Conservation (phyloP, 1,140 invertebrate species). For the Tribolium castaneum region DNA sequence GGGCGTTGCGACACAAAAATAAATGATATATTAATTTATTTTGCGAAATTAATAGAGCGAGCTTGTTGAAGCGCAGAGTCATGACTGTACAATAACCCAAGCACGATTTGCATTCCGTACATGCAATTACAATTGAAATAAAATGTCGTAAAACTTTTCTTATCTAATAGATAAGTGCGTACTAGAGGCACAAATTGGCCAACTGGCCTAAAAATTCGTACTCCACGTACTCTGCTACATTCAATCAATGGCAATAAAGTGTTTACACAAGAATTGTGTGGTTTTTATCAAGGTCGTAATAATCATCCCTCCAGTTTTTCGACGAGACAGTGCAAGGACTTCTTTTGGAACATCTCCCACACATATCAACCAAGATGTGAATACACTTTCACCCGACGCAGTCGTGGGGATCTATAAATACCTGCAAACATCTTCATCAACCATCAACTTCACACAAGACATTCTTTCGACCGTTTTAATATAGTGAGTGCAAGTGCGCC, state of each 20-base stretch:
- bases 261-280: slow-evolving; percentile 15
- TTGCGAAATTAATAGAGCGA: not conserved
- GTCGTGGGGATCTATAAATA: slow-evolving; percentile 51
- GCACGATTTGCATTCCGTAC: slow-evolving; percentile 1
- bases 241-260: not conserved
- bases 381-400: slow-evolving; percentile 50
- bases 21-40: not conserved
- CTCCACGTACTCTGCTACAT: not conserved
- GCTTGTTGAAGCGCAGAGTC: not conserved
- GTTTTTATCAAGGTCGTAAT: slow-evolving; percentile 44
- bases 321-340: slow-evolving; percentile 33
- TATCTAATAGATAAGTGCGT: slow-evolving; percentile 18
- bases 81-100: not conserved
- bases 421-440: slow-evolving; percentile 27
- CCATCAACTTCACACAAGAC: slow-evolving; percentile 43
- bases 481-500: slow-evolving; percentile 44
- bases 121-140: slow-evolving; percentile 7
- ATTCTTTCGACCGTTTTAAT: slow-evolving; percentile 12
- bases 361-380: slow-evolving; percentile 44
- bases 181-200: not conserved
- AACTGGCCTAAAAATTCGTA: not conserved
- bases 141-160: slow-evolving; percentile 20
- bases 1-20: not conserved
- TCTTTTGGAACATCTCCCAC: slow-evolving; percentile 44
- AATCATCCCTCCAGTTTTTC: slow-evolving; percentile 39